A percentile compares a stretch with the other conserved stretches of the same genome.
phyloP scores from a whole-genome alignment of 1,140 invertebrate species.

The Bemisia tabaci region DNA sequence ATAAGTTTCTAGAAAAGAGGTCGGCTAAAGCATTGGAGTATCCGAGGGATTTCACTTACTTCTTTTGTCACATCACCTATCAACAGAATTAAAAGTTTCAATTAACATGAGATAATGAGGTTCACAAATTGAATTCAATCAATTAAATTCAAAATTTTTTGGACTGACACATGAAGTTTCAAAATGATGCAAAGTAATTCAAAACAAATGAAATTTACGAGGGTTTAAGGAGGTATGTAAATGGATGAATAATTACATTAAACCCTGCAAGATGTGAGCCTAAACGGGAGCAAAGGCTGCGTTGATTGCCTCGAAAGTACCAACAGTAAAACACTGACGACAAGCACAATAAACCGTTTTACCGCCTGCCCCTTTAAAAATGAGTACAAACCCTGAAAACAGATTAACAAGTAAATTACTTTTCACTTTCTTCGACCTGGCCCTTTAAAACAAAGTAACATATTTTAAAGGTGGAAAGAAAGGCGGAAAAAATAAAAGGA shows the following conservation, averaged over 20 bases:
- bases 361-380: neutral
- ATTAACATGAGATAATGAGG: neutral
- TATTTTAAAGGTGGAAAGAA: no score
- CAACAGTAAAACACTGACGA: neutral
- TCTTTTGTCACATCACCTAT: neutral
- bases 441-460: neutral
- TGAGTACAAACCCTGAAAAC: neutral
- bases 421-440: neutral
- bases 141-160: no score
- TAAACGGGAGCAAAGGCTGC: neutral
- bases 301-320: neutral
- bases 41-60: neutral
- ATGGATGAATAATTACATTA: neutral
- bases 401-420: neutral
- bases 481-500: no score
- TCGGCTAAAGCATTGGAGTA: neutral
- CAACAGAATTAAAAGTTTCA: neutral
- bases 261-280: neutral
- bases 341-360: neutral
- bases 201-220: neutral
- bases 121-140: neutral
- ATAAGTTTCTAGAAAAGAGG: neutral
- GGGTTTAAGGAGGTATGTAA: neutral
- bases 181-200: neutral
- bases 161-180: neutral